Evolutionary conservation across 2,113 vertebrate genomes (phyloP).

Genomic region (Phylloscopus whistleri): DNA sequence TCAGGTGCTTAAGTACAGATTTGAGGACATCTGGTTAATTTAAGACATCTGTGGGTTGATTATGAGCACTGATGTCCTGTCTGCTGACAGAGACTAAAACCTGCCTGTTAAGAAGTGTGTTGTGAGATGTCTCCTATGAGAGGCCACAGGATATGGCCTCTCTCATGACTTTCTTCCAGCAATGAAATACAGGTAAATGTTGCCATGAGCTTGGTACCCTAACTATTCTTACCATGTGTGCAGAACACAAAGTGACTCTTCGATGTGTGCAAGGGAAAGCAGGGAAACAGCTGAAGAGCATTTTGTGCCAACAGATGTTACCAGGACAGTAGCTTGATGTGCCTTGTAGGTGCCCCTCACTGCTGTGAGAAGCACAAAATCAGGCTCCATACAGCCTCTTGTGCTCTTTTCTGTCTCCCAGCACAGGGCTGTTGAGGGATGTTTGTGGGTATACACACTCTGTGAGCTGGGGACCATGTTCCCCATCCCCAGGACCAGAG

Average conservation of each 20-base stretch:
- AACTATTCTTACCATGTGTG: neutral
- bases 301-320: neutral
- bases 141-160: neutral
- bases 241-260: neutral
- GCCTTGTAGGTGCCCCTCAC: neutral
- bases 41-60: neutral
- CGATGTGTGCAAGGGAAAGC: neutral
- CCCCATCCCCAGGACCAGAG: neutral
- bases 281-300: neutral
- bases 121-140: neutral
- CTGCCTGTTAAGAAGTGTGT: neutral
- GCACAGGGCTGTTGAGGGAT: neutral
- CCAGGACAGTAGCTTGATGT: neutral
- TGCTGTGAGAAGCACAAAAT: neutral
- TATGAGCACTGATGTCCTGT: neutral
- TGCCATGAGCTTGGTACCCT: neutral
- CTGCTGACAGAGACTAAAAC: neutral
- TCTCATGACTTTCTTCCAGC: neutral
- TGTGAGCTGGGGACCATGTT: rapidly evolving
- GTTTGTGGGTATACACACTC: rapidly evolving
- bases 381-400: neutral
- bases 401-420: rapidly evolving
- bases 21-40: neutral
- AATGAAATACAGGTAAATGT: neutral
- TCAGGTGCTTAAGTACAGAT: neutral